Base-by-base conservation (phyloP, 2,888 invertebrate species). In the Lapara coniferarum region DNA sequence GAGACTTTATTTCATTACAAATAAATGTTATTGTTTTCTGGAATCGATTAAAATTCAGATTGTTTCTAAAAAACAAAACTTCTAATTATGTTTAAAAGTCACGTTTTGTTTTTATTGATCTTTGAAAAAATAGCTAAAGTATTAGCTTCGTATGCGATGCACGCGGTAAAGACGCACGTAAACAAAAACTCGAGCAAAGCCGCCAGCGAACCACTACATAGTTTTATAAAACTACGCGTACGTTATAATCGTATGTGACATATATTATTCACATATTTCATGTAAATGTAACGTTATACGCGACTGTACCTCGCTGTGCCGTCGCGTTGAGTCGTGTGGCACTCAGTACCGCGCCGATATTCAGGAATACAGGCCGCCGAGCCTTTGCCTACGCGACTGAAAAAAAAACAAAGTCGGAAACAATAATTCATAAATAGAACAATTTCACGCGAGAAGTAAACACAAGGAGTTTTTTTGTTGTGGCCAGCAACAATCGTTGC, bases 351-450 rank as follows among this genome's bases (percentile, higher is more conserved):
- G 51, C 51, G 30, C 51, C 16, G 52, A 44, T 80, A 77, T 81
- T 89, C 87, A 85, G 83, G 82, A 88, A 89, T 85, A 91, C 88
- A 91, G 89, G 91, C 88, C 89, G 91, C 78, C 74, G 53, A 74
- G 81, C 77, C 82, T 76, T 80, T 83, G 85, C 85, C 84, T 81
- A 78, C 80, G 81, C 80, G 85, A 81, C 78, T 79, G 83, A 78
- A 79, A 81, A 86, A 83, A 80, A 78, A 78, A 82, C 83, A 81
- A 83, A 86, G 85, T 75, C 85, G 77, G 37, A 51, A 51, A 69
- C 14, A 51, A 69, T 52, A 69, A 16, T 37, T 46, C n/a, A 58
- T 63, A 49, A 46, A 59, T 19, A 19, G 55, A 66, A 44, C n/a
- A 57, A 14, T 63, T 49, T 49, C 2, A 58, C 12, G 5, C 44